Conservation (phyloP, 2,888 invertebrate genomes). For the Drosophila putrida region DNA sequence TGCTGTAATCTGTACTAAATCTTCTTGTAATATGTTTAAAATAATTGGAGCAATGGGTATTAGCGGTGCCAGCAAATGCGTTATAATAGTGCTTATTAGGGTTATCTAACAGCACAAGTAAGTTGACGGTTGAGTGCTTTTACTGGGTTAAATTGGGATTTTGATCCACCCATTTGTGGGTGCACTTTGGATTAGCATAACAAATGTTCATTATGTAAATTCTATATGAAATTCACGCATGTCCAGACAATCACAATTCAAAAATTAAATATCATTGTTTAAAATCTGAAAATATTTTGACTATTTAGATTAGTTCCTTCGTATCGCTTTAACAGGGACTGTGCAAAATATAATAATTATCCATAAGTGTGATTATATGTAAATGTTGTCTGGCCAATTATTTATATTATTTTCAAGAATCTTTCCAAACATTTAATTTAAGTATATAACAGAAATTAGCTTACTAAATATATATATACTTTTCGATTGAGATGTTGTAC, state of each 20-base stretch:
- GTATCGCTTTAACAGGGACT: no score
- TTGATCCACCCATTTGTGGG: slow-evolving; percentile 9
- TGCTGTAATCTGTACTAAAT: slow-evolving; percentile 70
- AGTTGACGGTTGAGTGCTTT: slow-evolving; percentile 19
- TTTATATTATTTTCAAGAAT: no score
- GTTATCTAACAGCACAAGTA: slow-evolving; percentile 26
- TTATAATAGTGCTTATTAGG: slow-evolving; percentile 61
- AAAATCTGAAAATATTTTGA: background rate
- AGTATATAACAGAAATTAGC: no score
- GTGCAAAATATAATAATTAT: no score
- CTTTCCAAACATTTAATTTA: no score
- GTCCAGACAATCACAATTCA: slow-evolving; percentile 10
- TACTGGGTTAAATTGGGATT: slow-evolving; percentile 20
- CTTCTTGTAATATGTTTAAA: slow-evolving; percentile 77
- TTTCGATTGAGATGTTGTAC: no score
- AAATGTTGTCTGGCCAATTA: no score
- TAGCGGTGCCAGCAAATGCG: slow-evolving; percentile 58
- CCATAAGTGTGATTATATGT: no score
- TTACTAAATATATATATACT: no score
- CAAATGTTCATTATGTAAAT: slow-evolving; percentile 38
- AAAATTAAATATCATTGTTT: background rate
- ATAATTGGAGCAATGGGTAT: slow-evolving; percentile 71
- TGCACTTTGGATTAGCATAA: slow-evolving; percentile 47
- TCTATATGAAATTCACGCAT: slow-evolving; percentile 7
- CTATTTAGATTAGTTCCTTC: background rate